Evolutionary conservation across 2,888 invertebrate genomes (phyloP), one percentile per base, ranked within the genome.

Genomic region (Norana najaformis): DNA sequence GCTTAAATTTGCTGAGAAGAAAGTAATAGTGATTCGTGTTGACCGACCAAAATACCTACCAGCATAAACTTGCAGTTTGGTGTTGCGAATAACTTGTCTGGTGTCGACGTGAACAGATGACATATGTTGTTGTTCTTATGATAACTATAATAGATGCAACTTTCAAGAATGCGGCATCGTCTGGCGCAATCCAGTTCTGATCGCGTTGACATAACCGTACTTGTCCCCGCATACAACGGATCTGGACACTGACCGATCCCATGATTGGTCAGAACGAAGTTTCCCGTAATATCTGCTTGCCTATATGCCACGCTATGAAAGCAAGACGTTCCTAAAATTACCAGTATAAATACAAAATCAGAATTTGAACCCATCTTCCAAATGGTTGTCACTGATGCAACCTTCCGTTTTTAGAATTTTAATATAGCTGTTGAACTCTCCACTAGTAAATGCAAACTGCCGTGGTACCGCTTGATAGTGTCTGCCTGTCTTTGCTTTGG

Each of bases 41-140:
- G n/a, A n/a, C n/a, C n/a, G n/a, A n/a, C n/a, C n/a, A n/a, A n/a
- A n/a, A n/a, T n/a, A 69, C 69, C n/a, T 69, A 69, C 69, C 69
- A n/a, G 30, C 69, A 69, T 69, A n/a, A 69, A 69, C 69, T 69
- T 69, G 69, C 69, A 69, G 69, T n/a, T n/a, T n/a, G n/a, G 69
- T 69, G 69, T 69, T n/a, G 69, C 30, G n/a, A 69, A 8, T n/a
- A 69, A 69, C n/a, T 69, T n/a, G 69, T 69, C 69, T 69, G 69
- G 69, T 8, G 69, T 69, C 11, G 69, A 69, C n/a, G 30, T 69
- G 69, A n/a, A 69, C n/a, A 69, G 69, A n/a, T 69, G 69, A 69
- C 69, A 69, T 30, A 69, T 69, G 30, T 69, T 69, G 69, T 69
- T 13, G 0, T 1, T n/a, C 69, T 69, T 69, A 30, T n/a, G 69